Percentiles rank a stretch among this genome's conserved stretches.
Evolutionary conservation across 2,888 invertebrate genomes (phyloP).

Genomic region (Scrobipalpa costella): DNA sequence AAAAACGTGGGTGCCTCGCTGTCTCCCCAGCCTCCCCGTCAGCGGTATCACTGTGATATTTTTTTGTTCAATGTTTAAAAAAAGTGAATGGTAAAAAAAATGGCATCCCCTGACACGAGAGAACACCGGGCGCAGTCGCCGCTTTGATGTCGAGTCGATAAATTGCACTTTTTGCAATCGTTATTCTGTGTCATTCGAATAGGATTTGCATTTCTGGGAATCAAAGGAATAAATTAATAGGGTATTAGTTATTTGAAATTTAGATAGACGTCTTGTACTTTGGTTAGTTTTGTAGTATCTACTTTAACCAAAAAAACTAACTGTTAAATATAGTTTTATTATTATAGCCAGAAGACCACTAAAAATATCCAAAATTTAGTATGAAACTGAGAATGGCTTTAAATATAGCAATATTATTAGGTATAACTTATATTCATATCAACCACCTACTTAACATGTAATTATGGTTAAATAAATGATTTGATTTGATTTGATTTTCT

Average conservation of each 20-base stretch:
- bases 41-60: conserved; percentile 45
- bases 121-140: conserved; percentile 42
- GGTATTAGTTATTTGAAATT: background rate
- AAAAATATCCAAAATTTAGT: too few relatives aligned
- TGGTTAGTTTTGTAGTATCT: too few relatives aligned
- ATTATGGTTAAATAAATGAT: too few relatives aligned
- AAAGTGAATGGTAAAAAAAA: conserved; percentile 51
- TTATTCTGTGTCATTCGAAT: conserved; percentile 22
- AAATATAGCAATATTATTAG: too few relatives aligned
- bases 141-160: conserved; percentile 58
- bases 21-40: conserved; percentile 56
- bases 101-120: conserved; percentile 53
- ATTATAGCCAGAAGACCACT: too few relatives aligned
- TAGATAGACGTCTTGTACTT: background rate
- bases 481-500: too few relatives aligned
- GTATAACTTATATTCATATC: too few relatives aligned
- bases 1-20: conserved; percentile 69
- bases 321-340: too few relatives aligned
- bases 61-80: conserved; percentile 40
- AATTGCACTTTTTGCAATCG: conserved; percentile 47
- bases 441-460: too few relatives aligned
- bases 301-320: too few relatives aligned
- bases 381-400: too few relatives aligned
- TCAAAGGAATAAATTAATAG: conserved; percentile 1
- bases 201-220: conserved; percentile 21